A percentile compares a stretch with the other conserved stretches of the same genome.
Conservation (phyloP, 2,797 vertebrate species). For the Neostethus bicornis region DNA sequence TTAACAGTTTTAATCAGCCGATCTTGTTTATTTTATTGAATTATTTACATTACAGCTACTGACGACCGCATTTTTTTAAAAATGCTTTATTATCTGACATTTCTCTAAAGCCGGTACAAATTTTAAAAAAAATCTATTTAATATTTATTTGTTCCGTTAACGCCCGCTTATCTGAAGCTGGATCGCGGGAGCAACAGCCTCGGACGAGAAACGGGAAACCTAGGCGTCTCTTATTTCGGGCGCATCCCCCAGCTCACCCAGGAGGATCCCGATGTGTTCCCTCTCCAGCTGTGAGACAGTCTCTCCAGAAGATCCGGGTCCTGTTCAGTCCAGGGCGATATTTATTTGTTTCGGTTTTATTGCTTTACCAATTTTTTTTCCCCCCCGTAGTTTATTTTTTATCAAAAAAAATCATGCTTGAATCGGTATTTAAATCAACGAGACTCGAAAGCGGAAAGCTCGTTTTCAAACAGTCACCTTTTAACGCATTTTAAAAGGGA, state of each 20-base stretch:
- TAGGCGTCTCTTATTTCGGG: too few relatives aligned
- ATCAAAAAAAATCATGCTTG: conserved; percentile 22
- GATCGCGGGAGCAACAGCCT: too few relatives aligned
- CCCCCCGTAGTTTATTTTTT: conserved; percentile 11
- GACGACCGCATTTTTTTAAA: conserved; percentile 15
- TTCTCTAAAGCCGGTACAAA: conserved; percentile 23
- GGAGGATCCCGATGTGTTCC: too few relatives aligned
- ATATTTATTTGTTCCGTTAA: conserved; percentile 76
- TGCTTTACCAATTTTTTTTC: conserved; percentile 34
- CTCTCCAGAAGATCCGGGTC: too few relatives aligned
- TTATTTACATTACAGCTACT: conserved; percentile 44
- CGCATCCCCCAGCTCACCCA: too few relatives aligned
- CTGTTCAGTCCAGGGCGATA: too few relatives aligned
- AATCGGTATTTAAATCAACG: conserved; percentile 61
- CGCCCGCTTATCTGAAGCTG: too few relatives aligned
- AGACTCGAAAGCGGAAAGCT: conserved; percentile 4
- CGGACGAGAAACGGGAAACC: too few relatives aligned
- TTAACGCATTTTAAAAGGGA: conserved; percentile 67
- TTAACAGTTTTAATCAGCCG: conserved; percentile 13
- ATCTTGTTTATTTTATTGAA: background rate
- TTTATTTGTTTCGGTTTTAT: conserved; percentile 70
- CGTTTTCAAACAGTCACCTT: conserved; percentile 24
- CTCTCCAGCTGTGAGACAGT: too few relatives aligned
- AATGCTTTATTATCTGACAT: conserved; percentile 20
- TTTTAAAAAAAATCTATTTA: conserved; percentile 65